Evolutionary conservation across 2,888 invertebrate species (phyloP).

Genomic region (Panopea generosa): DNA sequence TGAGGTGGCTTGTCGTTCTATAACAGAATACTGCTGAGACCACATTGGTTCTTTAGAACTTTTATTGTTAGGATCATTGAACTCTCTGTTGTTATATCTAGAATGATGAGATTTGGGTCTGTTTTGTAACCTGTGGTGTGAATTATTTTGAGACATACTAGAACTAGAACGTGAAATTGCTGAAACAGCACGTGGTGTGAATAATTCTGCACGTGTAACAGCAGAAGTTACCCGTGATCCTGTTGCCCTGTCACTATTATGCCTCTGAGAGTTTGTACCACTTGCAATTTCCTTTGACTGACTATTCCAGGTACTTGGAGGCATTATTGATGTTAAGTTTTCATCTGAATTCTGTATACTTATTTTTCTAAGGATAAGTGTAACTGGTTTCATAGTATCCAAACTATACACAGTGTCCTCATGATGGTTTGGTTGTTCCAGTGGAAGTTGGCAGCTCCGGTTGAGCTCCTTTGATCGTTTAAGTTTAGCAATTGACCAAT

Average conservation of each 20-base stretch:
- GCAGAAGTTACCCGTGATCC: conserved; percentile 9
- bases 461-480: conserved; percentile 56
- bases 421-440: not conserved
- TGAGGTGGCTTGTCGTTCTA: conserved; percentile 44
- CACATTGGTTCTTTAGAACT: conserved; percentile 46
- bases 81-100: not conserved
- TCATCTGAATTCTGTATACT: conserved; percentile 59
- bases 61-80: not conserved
- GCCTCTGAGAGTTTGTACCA: conserved; percentile 12
- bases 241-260: conserved; percentile 11
- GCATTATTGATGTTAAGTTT: conserved; percentile 14
- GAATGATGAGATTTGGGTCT: conserved; percentile 5
- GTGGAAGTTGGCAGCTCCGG: conserved; percentile 33
- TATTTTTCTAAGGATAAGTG: conserved; percentile 60
- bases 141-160: conserved; percentile 18
- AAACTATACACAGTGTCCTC: conserved; percentile 49
- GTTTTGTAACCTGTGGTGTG: not conserved
- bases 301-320: conserved; percentile 11
- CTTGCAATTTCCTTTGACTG: not conserved
- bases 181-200: conserved; percentile 24
- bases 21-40: conserved; percentile 31
- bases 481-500: conserved; percentile 50
- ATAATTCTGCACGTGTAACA: conserved; percentile 36
- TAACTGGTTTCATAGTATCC: conserved; percentile 51
- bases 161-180: conserved; percentile 35